A percentile compares a stretch with the other conserved stretches of the same genome.
These are phyloP conservation scores for Botrylloides violaceus DNA, from an alignment of 23 tunicate genomes.

Conservation along the genomic window DNA sequence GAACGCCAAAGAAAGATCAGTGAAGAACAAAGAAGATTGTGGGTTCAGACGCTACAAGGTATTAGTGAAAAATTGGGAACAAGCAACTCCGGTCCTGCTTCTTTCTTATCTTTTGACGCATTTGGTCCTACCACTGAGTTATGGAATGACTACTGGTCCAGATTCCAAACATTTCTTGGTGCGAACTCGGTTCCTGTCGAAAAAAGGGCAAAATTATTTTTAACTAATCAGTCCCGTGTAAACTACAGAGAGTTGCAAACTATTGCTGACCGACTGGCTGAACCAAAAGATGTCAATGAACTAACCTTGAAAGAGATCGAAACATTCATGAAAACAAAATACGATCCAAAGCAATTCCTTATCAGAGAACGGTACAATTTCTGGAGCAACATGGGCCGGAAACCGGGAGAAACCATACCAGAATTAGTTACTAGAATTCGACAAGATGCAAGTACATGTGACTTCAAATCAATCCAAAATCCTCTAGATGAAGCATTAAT, in stretches of 20 bases:
- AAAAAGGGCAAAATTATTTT: slow-evolving; percentile 22
- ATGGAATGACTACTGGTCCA: slow-evolving; percentile 16
- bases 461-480: slow-evolving; percentile 18
- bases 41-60: too few relatives aligned
- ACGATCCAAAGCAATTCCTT: slow-evolving; percentile 22
- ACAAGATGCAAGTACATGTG: slow-evolving; percentile 34
- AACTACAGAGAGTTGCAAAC: slow-evolving; percentile 8
- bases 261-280: background rate
- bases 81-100: too few relatives aligned
- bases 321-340: slow-evolving; percentile 17
- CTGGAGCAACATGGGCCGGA: slow-evolving; percentile 31
- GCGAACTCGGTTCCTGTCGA: slow-evolving; percentile 25
- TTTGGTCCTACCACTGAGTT: slow-evolving; percentile 24
- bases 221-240: slow-evolving; percentile 15
- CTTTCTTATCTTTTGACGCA: too few relatives aligned
- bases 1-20: too few relatives aligned
- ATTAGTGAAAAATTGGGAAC: too few relatives aligned
- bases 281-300: slow-evolving; percentile 1
- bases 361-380: slow-evolving; percentile 25
- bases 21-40: too few relatives aligned
- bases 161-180: slow-evolving; percentile 19
- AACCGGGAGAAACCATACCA: slow-evolving; percentile 21
- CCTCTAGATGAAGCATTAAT: slow-evolving; percentile 32
- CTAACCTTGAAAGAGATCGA: slow-evolving; percentile 19
- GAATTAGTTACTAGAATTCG: slow-evolving; percentile 38